These are phyloP conservation scores for Meloidogyne hapla DNA, from an alignment of 1,140 invertebrate species.

Conservation along the genomic window DNA sequence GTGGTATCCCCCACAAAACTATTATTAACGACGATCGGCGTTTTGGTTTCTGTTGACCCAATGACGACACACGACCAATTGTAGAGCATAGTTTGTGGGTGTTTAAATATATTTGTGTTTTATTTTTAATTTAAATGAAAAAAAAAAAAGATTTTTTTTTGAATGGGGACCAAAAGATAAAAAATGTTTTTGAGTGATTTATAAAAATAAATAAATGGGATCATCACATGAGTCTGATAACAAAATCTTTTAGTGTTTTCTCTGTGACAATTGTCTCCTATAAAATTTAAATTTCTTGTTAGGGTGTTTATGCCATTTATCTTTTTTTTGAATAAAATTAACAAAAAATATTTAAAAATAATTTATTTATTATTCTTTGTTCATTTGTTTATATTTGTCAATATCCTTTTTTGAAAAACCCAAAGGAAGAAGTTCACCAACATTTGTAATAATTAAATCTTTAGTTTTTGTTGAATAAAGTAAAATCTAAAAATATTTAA, in stretches of 20 bases:
- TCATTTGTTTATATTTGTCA: constrained; percentile 9
- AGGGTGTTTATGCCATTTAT: too few relatives aligned
- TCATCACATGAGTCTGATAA: too few relatives aligned
- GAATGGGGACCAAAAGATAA: too few relatives aligned
- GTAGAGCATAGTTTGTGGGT: background rate
- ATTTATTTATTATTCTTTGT: constrained; percentile 8
- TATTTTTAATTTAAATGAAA: background rate
- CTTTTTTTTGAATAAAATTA: too few relatives aligned
- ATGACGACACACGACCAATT: background rate
- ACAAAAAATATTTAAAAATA: too few relatives aligned
- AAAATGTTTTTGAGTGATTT: too few relatives aligned
- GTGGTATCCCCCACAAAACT: background rate
- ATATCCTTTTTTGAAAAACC: constrained; percentile 14
- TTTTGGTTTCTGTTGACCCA: constrained; percentile 1
- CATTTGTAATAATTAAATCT: constrained; percentile 17
- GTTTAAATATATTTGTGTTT: background rate
- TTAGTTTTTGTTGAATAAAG: constrained; percentile 31
- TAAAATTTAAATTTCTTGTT: too few relatives aligned
- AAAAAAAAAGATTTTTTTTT: too few relatives aligned
- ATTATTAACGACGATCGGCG: background rate
- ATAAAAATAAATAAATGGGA: too few relatives aligned
- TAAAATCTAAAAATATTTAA: constrained; percentile 18
- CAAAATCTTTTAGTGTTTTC: too few relatives aligned
- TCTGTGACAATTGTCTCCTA: too few relatives aligned
- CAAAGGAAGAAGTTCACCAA: constrained; percentile 33